These are phyloP conservation scores for Tachysurus fulvidraco DNA, from an alignment of 2,113 vertebrate genomes.

Conservation along the genomic window DNA sequence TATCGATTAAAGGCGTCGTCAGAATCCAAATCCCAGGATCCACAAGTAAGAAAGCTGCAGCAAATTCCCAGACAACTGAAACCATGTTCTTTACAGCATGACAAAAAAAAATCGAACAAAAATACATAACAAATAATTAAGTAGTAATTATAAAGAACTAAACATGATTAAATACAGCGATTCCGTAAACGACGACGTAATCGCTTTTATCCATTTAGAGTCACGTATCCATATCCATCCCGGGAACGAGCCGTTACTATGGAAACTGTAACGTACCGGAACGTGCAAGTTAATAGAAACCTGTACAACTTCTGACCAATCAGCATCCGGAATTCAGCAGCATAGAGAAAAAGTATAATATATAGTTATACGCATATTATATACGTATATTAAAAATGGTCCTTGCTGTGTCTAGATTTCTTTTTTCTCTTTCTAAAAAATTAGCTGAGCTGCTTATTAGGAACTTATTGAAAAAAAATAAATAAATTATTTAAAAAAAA, in stretches of 20 bases:
- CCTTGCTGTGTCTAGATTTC: not conserved
- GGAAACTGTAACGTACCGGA: not conserved
- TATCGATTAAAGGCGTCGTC: not conserved
- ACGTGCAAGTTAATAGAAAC: not conserved
- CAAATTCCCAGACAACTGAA: not conserved
- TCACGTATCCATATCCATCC: not conserved
- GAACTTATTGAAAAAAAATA: not conserved
- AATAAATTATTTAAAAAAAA: not conserved
- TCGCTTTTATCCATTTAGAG: not conserved
- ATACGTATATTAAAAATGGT: not conserved
- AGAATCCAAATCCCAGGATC: not conserved
- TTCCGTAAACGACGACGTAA: too few species aligned
- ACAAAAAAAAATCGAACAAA: not conserved
- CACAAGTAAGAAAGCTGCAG: not conserved
- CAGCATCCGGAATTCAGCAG: not conserved
- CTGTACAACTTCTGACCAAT: not conserved
- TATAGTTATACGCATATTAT: not conserved
- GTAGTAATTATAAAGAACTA: too few species aligned
- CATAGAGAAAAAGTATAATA: not conserved
- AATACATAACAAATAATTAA: too few species aligned
- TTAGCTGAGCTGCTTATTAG: not conserved
- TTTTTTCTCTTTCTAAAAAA: not conserved
- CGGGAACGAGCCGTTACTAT: not conserved
- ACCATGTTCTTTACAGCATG: not conserved
- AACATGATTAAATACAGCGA: too few species aligned